Evolutionary conservation across 2,888 invertebrate genomes (phyloP).

Genomic region (Calameuta filiformis): DNA sequence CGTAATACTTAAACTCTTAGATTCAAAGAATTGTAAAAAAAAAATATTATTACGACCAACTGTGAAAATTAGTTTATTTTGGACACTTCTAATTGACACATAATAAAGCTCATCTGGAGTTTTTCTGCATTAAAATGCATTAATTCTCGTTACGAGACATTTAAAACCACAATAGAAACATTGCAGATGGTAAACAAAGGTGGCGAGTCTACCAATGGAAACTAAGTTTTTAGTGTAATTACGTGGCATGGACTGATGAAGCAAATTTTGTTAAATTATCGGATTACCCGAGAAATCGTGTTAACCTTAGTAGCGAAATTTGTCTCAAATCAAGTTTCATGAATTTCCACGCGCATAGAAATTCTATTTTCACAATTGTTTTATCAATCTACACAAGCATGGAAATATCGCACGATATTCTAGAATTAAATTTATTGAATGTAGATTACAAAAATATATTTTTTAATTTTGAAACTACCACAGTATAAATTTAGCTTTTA

Average conservation of each 20-base stretch:
- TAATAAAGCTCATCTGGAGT: neutral
- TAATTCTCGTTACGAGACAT: neutral
- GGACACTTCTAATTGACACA: neutral
- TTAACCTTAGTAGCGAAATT: neutral
- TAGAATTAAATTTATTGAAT: neutral
- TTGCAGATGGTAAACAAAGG: neutral
- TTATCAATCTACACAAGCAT: neutral
- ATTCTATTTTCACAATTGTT: neutral
- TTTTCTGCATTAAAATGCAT: neutral
- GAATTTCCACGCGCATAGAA: neutral
- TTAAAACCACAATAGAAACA: neutral
- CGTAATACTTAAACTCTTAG: no score
- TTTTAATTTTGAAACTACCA: neutral
- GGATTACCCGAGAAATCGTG: neutral
- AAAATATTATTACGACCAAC: neutral
- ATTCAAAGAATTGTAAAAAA: no score
- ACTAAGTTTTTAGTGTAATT: conserved; percentile 24
- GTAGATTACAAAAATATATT: neutral
- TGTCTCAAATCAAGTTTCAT: neutral
- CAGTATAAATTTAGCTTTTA: neutral
- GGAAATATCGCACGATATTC: neutral
- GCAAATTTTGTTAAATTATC: conserved; percentile 17
- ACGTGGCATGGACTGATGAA: conserved; percentile 25
- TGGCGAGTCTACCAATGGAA: neutral
- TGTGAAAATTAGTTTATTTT: neutral